Evolutionary conservation across 2,797 vertebrate genomes (phyloP), one percentile per base, ranked within the genome.

Genomic region (Halcyon chelicuti): DNA sequence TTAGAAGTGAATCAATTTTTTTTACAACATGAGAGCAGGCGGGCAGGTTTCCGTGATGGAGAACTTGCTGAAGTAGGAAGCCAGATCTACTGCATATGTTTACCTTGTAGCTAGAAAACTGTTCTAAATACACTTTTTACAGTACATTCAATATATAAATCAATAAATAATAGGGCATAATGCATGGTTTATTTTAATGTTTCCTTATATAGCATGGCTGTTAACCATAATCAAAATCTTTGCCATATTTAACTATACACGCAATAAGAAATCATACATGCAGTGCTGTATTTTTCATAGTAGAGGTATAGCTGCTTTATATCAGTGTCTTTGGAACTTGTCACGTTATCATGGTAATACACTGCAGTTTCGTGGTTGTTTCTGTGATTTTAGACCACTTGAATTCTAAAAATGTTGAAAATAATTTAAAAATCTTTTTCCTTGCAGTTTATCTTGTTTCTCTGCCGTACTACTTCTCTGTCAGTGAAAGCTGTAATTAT

Each of bases 1-100:
- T 86, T 85, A 86, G 72, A 88, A 75, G 19, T 57, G 39, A 82
- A 88, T 87, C 12, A 61, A 16, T 54, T 93, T 61, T 93, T 91
- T 62, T 91, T 61, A 60, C 31, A 78, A n/a, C 6, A 12, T 40
- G 22, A 21, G 84, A 84, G 14, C 40, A 75, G 42, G 13, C 29
- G 35, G 39, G 57, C 75, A 66, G n/a, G 8, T 70, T 88, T 90
- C 62, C 62, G 1, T 66, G 47, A 57, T 71, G 52, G 44, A 90
- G 14, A 31, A 49, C 16, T 67, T 76, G 29, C 55, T 91, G 25
- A 72, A 10, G 25, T 65, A 54, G n/a, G 75, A 60, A 60, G 44
- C 7, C 40, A 55, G 10, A 31, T n/a, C 29, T 61, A 65, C 51
- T 76, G 37, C 44, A 85, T 75, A 72, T 31, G 65, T 18, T 72